Percentiles rank a stretch among this genome's conserved stretches.
Evolutionary conservation across 2,888 invertebrate genomes (phyloP).

Genomic region (Cepaea hortensis): DNA sequence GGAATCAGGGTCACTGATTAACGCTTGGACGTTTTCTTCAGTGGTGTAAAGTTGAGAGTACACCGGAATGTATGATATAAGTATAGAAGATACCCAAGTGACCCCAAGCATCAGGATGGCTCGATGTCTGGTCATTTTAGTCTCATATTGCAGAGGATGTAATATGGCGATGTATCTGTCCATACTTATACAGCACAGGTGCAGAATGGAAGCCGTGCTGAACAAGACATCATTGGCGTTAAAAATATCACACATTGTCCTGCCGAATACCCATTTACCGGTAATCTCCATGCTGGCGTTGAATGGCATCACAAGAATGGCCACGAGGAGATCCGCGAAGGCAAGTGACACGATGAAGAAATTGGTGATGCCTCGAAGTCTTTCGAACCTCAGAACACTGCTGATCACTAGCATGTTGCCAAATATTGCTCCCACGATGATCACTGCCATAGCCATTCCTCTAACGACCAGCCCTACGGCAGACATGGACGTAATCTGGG

Average conservation of each 20-base stretch:
- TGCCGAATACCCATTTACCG: constrained; percentile 91
- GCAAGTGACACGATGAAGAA: constrained; percentile 96
- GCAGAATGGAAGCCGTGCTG: constrained; percentile 89
- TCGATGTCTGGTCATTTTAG: constrained; percentile 92
- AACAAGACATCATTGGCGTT: constrained; percentile 95
- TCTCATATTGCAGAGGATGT: constrained; percentile 93
- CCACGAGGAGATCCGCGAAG: constrained; percentile 94
- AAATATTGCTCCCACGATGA: constrained; percentile 84
- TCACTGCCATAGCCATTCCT: constrained; percentile 83
- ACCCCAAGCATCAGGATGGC: constrained; percentile 80
- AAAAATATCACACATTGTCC: constrained; percentile 93
- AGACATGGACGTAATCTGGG: constrained; percentile 36
- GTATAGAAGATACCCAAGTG: constrained; percentile 93
- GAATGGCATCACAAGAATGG: constrained; percentile 78
- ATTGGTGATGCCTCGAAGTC: constrained; percentile 89
- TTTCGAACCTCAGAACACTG: constrained; percentile 89
- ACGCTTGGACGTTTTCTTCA: constrained; percentile 78
- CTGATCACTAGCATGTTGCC: constrained; percentile 96
- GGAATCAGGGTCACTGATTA: constrained; percentile 62
- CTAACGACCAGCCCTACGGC: constrained; percentile 59
- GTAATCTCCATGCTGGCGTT: constrained; percentile 72
- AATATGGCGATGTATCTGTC: constrained; percentile 87
- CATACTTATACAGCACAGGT: constrained; percentile 94
- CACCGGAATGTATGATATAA: constrained; percentile 95
- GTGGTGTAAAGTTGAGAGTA: constrained; percentile 97